Base-by-base conservation (phyloP, 2,888 invertebrate species). In the Ditula angustiorana region DNA sequence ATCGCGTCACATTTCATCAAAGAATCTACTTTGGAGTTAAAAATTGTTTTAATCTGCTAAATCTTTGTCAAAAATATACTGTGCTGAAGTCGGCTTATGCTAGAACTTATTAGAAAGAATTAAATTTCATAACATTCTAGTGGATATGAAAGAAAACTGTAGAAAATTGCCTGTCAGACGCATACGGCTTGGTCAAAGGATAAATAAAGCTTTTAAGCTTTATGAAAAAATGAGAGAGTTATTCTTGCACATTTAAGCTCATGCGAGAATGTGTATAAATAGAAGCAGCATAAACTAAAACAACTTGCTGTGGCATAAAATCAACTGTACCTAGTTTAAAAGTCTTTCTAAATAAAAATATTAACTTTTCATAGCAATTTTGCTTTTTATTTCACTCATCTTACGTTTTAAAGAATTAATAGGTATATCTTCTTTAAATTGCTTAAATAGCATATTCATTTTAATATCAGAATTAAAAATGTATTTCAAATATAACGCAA, bases 151-250 rank as follows among this genome's bases (percentile, higher is more conserved):
- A 71, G 81, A 77, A 80, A 82, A 82, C 73, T 75, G 77, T 77
- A 84, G 83, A 81, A 88, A 90, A 89, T 90, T 88, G 81, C 88
- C 86, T 89, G 89, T 87, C 89, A 89, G 79, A 72, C 61, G 74
- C 89, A 90, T 76, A 77, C 72, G 71, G 75, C 71, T 68, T 81
- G 82, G 80, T 81, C 84, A 87, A 87, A 88, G 87, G 77, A 81
- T 83, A 82, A 78, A 83, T 75, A 78, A 77, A 77, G 71, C 76
- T 75, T 71, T 75, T 77, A 77, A 77, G 71, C 76, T 75, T 71
- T 67, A 70, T 69, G 66, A 71, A 69, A 75, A 74, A 74, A 74
- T 74, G 69, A 26, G 69, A 71, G 65, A 72, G 65, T 69, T 69
- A 67, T 68, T 71, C 68, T 64, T 71, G 70, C 67, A 66, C 50